Conservation (phyloP, 2,113 vertebrate genomes). For the Motacilla alba region DNA sequence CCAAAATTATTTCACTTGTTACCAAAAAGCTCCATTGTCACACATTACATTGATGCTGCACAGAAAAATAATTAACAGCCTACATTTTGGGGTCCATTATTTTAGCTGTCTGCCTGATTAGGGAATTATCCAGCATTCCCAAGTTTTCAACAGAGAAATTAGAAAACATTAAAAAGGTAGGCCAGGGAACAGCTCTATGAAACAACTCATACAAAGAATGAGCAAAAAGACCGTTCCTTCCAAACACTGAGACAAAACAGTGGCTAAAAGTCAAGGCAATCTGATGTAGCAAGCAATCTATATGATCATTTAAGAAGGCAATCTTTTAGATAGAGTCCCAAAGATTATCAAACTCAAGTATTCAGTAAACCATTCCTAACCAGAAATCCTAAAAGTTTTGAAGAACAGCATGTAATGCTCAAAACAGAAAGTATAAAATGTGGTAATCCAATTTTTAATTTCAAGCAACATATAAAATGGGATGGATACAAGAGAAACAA, state of each 20-base stretch:
- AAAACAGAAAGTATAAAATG: not conserved
- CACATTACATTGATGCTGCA: slow-evolving; percentile 51
- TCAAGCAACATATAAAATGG: not conserved
- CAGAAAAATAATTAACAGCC: slow-evolving; percentile 72
- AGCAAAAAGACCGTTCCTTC: slow-evolving; percentile 53
- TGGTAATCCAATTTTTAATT: not conserved
- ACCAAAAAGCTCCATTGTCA: slow-evolving; percentile 56
- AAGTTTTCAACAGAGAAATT: slow-evolving; percentile 67
- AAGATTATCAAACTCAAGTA: not conserved
- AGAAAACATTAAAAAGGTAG: slow-evolving; percentile 71
- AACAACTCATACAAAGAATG: slow-evolving; percentile 56
- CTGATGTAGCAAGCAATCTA: not conserved
- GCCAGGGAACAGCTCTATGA: slow-evolving; percentile 66
- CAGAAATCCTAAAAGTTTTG: not conserved
- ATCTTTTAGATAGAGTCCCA: not conserved
- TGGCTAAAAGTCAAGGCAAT: slow-evolving; percentile 28
- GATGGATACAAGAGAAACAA: not conserved
- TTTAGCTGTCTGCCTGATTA: slow-evolving; percentile 64
- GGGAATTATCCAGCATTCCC: slow-evolving; percentile 74
- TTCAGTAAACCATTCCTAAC: not conserved
- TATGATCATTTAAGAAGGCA: not conserved
- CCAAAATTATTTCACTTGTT: slow-evolving; percentile 60
- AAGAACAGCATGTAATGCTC: not conserved
- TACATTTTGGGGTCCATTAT: slow-evolving; percentile 66
- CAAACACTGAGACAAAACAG: slow-evolving; percentile 4